Evolutionary conservation across 2,888 invertebrate species (phyloP).

Genomic region (Idaea biselata): DNA sequence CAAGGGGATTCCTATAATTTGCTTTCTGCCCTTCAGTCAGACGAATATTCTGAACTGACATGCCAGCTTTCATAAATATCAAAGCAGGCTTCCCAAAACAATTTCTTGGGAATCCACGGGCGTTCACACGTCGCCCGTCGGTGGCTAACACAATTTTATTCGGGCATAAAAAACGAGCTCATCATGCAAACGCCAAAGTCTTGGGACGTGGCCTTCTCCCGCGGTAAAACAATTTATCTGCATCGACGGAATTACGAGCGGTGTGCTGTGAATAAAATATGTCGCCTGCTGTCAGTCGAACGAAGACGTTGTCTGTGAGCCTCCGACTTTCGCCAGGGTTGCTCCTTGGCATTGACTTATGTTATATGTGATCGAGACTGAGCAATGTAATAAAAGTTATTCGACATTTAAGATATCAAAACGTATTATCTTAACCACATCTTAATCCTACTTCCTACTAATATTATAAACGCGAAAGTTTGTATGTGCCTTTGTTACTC

Average conservation of each 20-base stretch:
- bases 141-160: conserved; percentile 79
- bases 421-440: too few relatives aligned
- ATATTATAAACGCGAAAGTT: too few relatives aligned
- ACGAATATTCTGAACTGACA: conserved; percentile 53
- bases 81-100: conserved; percentile 72
- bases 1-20: conserved; percentile 50
- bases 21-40: conserved; percentile 64
- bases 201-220: conserved; percentile 69
- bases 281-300: conserved; percentile 75
- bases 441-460: too few relatives aligned
- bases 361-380: background rate
- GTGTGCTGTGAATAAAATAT: conserved; percentile 78
- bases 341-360: conserved; percentile 19
- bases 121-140: conserved; percentile 66
- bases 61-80: conserved; percentile 77
- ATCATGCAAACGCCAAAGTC: conserved; percentile 79
- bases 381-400: background rate
- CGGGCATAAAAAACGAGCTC: conserved; percentile 79
- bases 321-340: conserved; percentile 44
- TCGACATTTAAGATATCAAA: too few relatives aligned
- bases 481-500: too few relatives aligned
- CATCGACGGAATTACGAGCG: conserved; percentile 79
- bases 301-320: conserved; percentile 56
- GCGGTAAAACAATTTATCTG: conserved; percentile 81
- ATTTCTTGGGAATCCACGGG: conserved; percentile 66